Conservation (phyloP, 1,140 invertebrate species). For the Marisa cornuarietis region DNA sequence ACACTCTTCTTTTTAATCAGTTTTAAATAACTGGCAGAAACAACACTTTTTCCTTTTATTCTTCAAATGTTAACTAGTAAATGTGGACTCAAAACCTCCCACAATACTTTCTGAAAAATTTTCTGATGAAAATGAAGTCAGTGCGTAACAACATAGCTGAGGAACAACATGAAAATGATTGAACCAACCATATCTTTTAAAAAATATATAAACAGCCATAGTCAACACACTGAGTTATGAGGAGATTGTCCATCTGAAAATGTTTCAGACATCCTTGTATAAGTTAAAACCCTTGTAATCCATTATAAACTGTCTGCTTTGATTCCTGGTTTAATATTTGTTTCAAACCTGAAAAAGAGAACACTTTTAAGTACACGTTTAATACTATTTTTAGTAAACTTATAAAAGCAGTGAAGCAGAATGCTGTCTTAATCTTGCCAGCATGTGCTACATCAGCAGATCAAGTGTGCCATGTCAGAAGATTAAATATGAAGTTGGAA, state of each 20-base stretch:
- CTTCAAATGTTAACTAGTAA: too few relatives aligned
- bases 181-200: conserved; percentile 1
- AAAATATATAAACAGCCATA: conserved; percentile 1
- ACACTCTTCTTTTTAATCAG: too few relatives aligned
- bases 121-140: too few relatives aligned
- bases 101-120: not conserved
- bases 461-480: too few relatives aligned
- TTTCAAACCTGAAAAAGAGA: conserved; percentile 74
- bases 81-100: not conserved
- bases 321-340: conserved; percentile 76
- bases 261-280: conserved; percentile 15
- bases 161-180: not conserved
- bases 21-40: too few relatives aligned
- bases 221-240: not conserved
- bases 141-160: not conserved
- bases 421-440: not conserved
- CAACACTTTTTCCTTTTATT: too few relatives aligned
- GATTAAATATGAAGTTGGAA: too few relatives aligned
- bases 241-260: conserved; percentile 21
- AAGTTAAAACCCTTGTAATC: conserved; percentile 70
- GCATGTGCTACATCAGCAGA: not conserved
- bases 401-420: not conserved
- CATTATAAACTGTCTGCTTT: conserved; percentile 80
- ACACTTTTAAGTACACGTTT: not conserved
- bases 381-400: not conserved